Conservation (phyloP, 2,797 vertebrate genomes). For the Argya squamiceps region DNA sequence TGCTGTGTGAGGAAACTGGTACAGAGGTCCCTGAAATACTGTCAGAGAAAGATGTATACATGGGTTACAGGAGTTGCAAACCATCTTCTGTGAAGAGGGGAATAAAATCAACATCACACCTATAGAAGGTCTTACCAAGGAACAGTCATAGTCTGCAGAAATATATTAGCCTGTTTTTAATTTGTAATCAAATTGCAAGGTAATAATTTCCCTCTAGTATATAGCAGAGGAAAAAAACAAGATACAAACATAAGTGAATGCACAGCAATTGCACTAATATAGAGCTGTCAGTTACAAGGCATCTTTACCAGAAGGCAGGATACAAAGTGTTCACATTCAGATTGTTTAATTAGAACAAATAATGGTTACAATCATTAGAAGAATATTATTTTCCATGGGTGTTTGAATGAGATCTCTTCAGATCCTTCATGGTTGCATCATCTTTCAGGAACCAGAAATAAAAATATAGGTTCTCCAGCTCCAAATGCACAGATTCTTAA, state of each 20-base stretch:
- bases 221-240: neutral
- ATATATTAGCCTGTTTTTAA: conserved; percentile 46
- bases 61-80: neutral
- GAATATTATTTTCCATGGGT: neutral
- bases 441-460: neutral
- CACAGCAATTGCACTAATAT: neutral
- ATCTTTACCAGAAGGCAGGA: neutral
- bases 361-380: conserved; percentile 14
- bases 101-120: neutral
- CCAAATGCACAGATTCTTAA: neutral
- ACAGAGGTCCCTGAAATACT: neutral
- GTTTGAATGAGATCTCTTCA: neutral
- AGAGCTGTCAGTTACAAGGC: neutral
- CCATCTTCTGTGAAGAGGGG: neutral
- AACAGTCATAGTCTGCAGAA: neutral
- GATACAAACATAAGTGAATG: conserved; percentile 20
- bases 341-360: neutral
- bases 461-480: neutral
- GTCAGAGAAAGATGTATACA: neutral
- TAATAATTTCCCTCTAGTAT: conserved; percentile 11
- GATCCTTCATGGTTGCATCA: neutral
- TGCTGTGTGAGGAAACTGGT: neutral
- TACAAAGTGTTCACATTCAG: conserved; percentile 5
- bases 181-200: conserved; percentile 26
- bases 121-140: neutral